Evolutionary conservation across 1,140 invertebrate species (phyloP).

Genomic region (Caenorhabditis elegans): DNA sequence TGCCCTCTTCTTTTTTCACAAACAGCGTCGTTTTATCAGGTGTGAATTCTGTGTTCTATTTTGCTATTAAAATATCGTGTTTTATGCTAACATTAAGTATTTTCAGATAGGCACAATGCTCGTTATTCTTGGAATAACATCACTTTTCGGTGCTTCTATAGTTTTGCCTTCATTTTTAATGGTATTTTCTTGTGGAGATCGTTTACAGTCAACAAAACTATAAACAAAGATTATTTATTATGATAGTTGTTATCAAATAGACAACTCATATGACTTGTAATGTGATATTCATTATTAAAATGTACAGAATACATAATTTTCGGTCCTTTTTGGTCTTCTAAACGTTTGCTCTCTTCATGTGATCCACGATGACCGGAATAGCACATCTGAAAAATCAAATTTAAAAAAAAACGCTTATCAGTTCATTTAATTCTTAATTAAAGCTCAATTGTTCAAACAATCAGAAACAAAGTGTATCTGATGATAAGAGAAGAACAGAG

Average conservation of each 20-base stretch:
- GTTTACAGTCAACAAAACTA: background rate
- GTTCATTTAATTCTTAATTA: no score
- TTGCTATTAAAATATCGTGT: background rate
- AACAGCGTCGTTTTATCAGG: conserved; percentile 33
- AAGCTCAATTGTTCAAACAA: background rate
- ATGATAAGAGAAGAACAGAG: background rate
- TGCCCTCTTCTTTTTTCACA: conserved; percentile 16
- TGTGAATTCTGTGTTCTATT: background rate
- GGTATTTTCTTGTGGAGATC: background rate
- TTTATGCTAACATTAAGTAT: background rate
- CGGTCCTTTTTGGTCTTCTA: background rate
- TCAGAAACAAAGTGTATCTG: background rate
- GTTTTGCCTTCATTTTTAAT: background rate
- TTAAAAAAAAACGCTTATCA: no score
- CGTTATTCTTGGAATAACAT: conserved; percentile 9
- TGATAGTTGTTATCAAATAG: background rate
- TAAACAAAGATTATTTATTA: background rate
- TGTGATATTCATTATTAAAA: background rate
- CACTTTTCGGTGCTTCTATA: conserved; percentile 4
- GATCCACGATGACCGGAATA: background rate
- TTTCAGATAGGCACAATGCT: conserved; percentile 32
- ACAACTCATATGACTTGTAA: no score
- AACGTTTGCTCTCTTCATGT: background rate
- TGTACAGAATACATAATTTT: background rate
- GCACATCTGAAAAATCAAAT: background rate